Percentiles rank a stretch among this genome's conserved stretches.
phyloP scores from a whole-genome alignment of 2,888 invertebrate genomes.

The Heliconius cydno region DNA sequence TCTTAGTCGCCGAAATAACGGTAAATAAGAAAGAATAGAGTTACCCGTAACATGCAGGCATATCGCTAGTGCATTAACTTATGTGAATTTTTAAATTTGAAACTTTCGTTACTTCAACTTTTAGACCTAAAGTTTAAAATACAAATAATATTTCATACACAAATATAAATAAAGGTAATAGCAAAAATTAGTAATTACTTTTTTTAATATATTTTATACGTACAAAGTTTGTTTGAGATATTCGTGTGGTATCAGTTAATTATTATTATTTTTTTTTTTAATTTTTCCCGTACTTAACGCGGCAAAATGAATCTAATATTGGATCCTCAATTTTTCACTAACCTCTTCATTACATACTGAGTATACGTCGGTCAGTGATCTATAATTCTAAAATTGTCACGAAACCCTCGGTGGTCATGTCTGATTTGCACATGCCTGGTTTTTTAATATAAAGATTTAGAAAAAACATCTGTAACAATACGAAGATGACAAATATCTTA shows the following conservation, averaged over 20 bases:
- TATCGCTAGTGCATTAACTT: slow-evolving; percentile 3
- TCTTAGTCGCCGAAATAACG: slow-evolving; percentile 36
- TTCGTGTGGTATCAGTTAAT: background rate
- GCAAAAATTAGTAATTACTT: background rate
- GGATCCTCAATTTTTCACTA: background rate
- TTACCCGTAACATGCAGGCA: slow-evolving; percentile 9
- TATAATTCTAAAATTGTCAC: background rate
- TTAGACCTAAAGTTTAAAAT: background rate
- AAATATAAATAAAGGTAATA: background rate
- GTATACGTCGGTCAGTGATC: background rate
- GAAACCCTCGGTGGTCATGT: background rate
- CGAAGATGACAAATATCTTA: slow-evolving; percentile 10
- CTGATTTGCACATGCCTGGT: background rate
- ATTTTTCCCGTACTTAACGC: background rate
- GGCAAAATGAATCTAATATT: background rate
- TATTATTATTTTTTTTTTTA: background rate
- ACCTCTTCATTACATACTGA: background rate
- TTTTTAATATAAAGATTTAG: background rate
- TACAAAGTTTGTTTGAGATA: background rate
- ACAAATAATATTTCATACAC: background rate
- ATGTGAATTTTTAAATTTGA: background rate
- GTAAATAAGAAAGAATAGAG: slow-evolving; percentile 23
- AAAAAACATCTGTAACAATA: background rate
- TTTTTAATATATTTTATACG: background rate
- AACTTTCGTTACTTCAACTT: background rate